Conservation (phyloP, 2,797 vertebrate species). For the Helarctos malayanus region DNA sequence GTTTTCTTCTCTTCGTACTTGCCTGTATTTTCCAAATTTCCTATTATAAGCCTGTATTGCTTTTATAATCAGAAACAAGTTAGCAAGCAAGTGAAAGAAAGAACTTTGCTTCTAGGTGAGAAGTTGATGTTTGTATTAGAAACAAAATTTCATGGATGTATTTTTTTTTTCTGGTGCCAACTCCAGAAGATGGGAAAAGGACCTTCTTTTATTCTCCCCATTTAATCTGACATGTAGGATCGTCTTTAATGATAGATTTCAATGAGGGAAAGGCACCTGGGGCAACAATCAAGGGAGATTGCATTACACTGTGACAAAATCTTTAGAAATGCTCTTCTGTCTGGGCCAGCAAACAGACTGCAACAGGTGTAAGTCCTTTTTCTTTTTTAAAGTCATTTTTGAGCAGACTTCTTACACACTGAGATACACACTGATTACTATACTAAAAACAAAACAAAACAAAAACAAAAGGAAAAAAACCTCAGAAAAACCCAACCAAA, state of each 20-base stretch:
- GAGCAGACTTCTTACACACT: background rate
- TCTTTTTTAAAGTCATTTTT: conserved; percentile 1
- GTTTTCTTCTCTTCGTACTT: background rate
- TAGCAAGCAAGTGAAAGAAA: conserved; percentile 21
- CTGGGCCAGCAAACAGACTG: background rate
- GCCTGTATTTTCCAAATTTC: conserved; percentile 22
- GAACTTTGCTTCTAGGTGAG: background rate
- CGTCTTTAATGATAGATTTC: conserved; percentile 61
- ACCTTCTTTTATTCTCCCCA: background rate
- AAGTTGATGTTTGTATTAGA: conserved; percentile 49
- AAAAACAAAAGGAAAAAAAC: background rate
- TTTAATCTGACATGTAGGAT: conserved; percentile 43
- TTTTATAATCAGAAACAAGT: conserved; percentile 41
- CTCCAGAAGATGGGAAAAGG: background rate
- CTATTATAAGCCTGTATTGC: background rate
- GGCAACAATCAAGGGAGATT: conserved; percentile 60
- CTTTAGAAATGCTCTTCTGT: conserved; percentile 66
- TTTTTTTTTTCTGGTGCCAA: conserved; percentile 21
- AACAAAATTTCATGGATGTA: conserved; percentile 36
- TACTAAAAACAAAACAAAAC: background rate
- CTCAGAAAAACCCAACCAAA: background rate
- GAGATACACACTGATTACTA: background rate
- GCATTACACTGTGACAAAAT: conserved; percentile 73
- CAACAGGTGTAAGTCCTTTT: conserved; percentile 65
- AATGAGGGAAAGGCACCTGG: conserved; percentile 60